Percentiles rank a stretch among this genome's conserved stretches.
These are phyloP conservation scores for Pogonomyrmex barbatus DNA, from an alignment of 1,140 invertebrate species.

Conservation along the genomic window DNA sequence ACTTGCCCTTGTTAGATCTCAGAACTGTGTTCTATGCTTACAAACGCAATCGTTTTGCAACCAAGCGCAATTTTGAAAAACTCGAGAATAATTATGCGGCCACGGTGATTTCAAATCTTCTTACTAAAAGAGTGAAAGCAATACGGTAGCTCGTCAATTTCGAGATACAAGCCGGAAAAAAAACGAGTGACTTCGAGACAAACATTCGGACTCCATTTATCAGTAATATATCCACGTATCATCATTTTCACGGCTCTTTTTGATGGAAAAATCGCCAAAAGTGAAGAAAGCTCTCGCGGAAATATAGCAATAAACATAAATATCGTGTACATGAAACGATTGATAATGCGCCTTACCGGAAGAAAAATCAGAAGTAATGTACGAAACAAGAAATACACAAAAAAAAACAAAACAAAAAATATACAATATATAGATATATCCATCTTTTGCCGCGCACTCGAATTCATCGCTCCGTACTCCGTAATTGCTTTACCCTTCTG, in stretches of 20 bases:
- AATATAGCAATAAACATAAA: slow-evolving; percentile 68
- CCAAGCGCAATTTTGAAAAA: not conserved
- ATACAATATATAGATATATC: slow-evolving; percentile 56
- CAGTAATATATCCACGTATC: slow-evolving; percentile 37
- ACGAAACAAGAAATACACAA: slow-evolving; percentile 73
- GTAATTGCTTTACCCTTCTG: slow-evolving; percentile 60
- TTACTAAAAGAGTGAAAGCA: slow-evolving; percentile 52
- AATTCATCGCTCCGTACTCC: slow-evolving; percentile 63
- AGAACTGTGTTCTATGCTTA: not conserved
- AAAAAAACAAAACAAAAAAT: slow-evolving; percentile 75
- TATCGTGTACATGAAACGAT: slow-evolving; percentile 62
- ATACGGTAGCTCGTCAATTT: slow-evolving; percentile 47
- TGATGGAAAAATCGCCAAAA: slow-evolving; percentile 39
- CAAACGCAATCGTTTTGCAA: not conserved
- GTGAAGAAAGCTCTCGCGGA: slow-evolving; percentile 43
- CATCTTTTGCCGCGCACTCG: slow-evolving; percentile 53
- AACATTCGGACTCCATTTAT: not conserved
- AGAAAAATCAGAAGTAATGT: slow-evolving; percentile 70
- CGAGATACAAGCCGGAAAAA: slow-evolving; percentile 1
- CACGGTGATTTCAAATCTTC: not conserved
- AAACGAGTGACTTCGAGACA: slow-evolving; percentile 47
- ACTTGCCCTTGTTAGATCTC: not conserved
- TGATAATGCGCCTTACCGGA: slow-evolving; percentile 53
- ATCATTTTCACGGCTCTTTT: slow-evolving; percentile 28
- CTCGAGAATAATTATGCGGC: not conserved